phyloP scores from a whole-genome alignment of 2,113 vertebrate genomes.

The Sisor rabdophorus region DNA sequence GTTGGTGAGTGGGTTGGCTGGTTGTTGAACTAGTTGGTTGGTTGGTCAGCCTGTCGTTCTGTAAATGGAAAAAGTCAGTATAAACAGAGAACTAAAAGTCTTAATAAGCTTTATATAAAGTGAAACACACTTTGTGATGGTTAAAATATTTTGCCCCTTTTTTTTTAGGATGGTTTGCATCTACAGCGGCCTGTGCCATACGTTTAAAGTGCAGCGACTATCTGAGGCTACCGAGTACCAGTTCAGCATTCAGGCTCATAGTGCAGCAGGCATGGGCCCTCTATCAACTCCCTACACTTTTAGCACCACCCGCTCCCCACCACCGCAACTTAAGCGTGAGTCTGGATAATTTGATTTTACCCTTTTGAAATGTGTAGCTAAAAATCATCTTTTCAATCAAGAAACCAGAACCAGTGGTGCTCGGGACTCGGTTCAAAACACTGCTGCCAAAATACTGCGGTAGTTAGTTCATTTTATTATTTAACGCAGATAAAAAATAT shows the following conservation, averaged over 20 bases:
- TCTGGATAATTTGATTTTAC: neutral
- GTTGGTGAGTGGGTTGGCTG: neutral
- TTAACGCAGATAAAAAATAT: too few species aligned
- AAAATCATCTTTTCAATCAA: neutral
- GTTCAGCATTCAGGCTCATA: slow-evolving; percentile 76
- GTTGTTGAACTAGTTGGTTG: neutral
- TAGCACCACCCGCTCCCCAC: slow-evolving; percentile 74
- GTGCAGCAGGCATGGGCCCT: slow-evolving; percentile 70
- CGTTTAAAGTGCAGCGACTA: slow-evolving; percentile 75
- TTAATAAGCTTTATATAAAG: neutral
- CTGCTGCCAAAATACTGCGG: too few species aligned
- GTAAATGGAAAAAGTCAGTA: neutral
- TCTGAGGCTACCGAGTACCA: slow-evolving; percentile 72
- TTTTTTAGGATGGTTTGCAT: slow-evolving; percentile 69
- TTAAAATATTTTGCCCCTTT: neutral
- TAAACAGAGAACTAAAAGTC: neutral
- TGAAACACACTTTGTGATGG: neutral
- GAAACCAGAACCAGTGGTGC: neutral
- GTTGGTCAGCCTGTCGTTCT: neutral
- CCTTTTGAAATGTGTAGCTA: neutral
- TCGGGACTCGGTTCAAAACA: too few species aligned
- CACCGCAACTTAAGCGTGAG: slow-evolving; percentile 74
- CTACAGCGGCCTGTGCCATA: slow-evolving; percentile 74
- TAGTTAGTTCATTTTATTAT: too few species aligned
- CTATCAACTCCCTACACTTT: slow-evolving; percentile 74